Base-by-base conservation (phyloP, 2,113 vertebrate genomes). In the Bambusicola thoracicus region DNA sequence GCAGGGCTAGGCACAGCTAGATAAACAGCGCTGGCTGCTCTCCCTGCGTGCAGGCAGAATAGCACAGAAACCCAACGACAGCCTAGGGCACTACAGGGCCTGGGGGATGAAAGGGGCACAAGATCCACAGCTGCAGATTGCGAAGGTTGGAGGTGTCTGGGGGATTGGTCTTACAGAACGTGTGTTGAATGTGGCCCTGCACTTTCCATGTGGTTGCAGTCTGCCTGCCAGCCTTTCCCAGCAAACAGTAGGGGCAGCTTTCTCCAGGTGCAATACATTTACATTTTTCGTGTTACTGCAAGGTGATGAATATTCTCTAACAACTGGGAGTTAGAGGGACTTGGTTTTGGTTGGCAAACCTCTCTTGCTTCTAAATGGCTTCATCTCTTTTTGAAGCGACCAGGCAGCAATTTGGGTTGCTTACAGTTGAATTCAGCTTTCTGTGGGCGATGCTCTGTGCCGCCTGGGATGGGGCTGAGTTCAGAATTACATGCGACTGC, bases 91-190 rank as follows among this genome's bases (percentile, higher is more conserved):
- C 36, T 53, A 8, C 22, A 5, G 58, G 58, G 65, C 30, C 62
- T 36, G 66, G 25, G 41, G 66, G 13, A 16, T 0, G 0, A 72
- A 56, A 40, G 27, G 0, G 0, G 27, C 4, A 8, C 51, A 67
- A 41, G 18, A 5, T 58, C 59, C 38, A 41, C 7, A 6, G 75
- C 78, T 91, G 59, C 55, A 13, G 10, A 63, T 10, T 30, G 41
- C 25, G 56, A 58, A 62, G 53, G 6, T 8, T 34, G 72, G 8
- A 61, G 34, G 36, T 0, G 2, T 62, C 81, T 32, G 55, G 58
- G 65, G 44, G 4, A 12, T 43, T 82, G 43, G 49, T 34, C 17
- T 80, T 38, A 51, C 8, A 34, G 68, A 55, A 66, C 81, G 40
- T 63, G 82, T 59, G 59, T 36, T 89, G 87, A 72, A 89, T 85